Percentiles rank a stretch among this genome's conserved stretches.
These are phyloP conservation scores for Oplegnathus fasciatus DNA, from an alignment of 2,113 vertebrate species.

Conservation along the genomic window DNA sequence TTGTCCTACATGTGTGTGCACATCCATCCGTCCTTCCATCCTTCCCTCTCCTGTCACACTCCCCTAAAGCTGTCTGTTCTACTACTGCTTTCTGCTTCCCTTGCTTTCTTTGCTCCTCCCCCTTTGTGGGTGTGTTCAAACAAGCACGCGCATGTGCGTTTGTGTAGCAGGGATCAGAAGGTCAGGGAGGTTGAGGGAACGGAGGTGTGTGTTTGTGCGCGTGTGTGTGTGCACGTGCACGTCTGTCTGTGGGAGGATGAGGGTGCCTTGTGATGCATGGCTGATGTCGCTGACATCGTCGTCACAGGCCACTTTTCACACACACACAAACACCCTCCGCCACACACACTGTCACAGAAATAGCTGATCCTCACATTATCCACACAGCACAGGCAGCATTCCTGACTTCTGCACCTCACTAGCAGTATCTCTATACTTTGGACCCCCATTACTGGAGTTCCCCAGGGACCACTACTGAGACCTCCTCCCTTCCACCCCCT, in stretches of 20 bases:
- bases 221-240: neutral
- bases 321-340: constrained; percentile 42
- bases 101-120: constrained; percentile 71
- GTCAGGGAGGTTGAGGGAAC: constrained; percentile 53
- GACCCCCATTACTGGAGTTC: constrained; percentile 66
- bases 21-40: constrained; percentile 5
- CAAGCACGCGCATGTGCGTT: neutral
- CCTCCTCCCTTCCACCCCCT: constrained; percentile 60
- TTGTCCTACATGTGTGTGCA: neutral
- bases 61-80: constrained; percentile 7
- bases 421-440: constrained; percentile 54
- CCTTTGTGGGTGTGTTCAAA: constrained; percentile 39
- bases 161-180: constrained; percentile 74
- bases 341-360: constrained; percentile 69
- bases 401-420: constrained; percentile 68
- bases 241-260: constrained; percentile 56
- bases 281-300: constrained; percentile 75
- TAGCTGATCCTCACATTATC: constrained; percentile 83
- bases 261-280: constrained; percentile 80
- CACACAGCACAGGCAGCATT: constrained; percentile 70
- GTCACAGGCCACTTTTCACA: constrained; percentile 75
- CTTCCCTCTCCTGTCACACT: constrained; percentile 24
- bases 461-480: constrained; percentile 64
- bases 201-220: neutral
- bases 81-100: constrained; percentile 38